phyloP scores from a whole-genome alignment of 1,140 invertebrate species.

The Pseudomyrmex flavicornis region DNA sequence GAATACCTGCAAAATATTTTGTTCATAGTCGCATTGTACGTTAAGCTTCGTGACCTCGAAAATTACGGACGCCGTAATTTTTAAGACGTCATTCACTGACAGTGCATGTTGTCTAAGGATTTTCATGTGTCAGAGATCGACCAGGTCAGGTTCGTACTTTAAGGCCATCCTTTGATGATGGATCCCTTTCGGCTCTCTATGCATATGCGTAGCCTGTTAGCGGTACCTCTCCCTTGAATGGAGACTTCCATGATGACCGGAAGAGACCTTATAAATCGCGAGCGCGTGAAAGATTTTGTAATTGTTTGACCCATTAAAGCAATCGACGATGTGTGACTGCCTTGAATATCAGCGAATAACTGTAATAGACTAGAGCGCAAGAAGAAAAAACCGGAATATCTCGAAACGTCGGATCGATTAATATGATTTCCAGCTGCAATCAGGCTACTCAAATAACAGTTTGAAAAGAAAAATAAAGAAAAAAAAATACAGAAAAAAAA shows the following conservation, averaged over 20 bases:
- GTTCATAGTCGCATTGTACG: neutral
- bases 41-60: neutral
- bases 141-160: neutral
- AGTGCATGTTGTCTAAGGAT: neutral
- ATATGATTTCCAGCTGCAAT: neutral
- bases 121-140: neutral
- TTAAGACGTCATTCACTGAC: too few species aligned
- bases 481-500: neutral
- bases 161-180: conserved; percentile 10
- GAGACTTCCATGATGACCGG: conserved; percentile 43
- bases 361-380: neutral
- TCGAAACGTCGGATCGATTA: neutral
- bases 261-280: conserved; percentile 32
- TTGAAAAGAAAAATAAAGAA: too few species aligned
- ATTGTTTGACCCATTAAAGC: conserved; percentile 56
- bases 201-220: neutral
- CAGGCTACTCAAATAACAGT: conserved; percentile 8
- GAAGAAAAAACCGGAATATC: neutral
- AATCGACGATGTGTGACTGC: neutral
- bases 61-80: neutral
- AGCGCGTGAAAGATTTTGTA: conserved; percentile 71
- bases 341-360: conserved; percentile 21
- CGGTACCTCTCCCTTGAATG: conserved; percentile 53
- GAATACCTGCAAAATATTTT: neutral
- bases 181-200: conserved; percentile 3